phyloP scores from a whole-genome alignment of 1,140 invertebrate genomes.

The Leguminivora glycinivorella region DNA sequence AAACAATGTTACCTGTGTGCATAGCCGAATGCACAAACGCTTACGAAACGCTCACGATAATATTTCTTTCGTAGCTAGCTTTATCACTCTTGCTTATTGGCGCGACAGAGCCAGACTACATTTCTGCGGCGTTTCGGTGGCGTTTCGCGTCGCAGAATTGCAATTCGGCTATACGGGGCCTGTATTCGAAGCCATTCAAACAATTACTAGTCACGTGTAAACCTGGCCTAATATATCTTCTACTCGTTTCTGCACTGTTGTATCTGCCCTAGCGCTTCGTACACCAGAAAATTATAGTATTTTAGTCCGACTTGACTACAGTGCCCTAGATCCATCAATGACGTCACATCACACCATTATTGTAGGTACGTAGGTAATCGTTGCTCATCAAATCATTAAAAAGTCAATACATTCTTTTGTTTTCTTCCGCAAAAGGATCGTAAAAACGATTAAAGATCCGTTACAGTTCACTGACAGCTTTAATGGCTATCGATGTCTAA shows the following conservation, averaged over 20 bases:
- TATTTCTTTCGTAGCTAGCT: too few relatives aligned
- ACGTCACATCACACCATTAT: background rate
- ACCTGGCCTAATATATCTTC: background rate
- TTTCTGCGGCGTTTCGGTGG: too few relatives aligned
- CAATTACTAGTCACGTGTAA: background rate
- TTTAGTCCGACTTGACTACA: background rate
- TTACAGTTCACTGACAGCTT: slow-evolving; percentile 16
- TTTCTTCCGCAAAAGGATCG: background rate
- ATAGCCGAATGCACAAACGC: too few relatives aligned
- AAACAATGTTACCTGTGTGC: too few relatives aligned
- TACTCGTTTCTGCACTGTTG: background rate
- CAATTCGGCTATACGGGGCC: too few relatives aligned
- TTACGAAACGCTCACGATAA: too few relatives aligned
- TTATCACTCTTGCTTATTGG: too few relatives aligned
- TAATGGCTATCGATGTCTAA: background rate
- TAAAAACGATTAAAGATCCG: background rate
- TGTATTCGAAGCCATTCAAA: background rate
- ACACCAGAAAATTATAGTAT: background rate
- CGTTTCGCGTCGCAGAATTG: too few relatives aligned
- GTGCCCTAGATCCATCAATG: background rate
- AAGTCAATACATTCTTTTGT: background rate
- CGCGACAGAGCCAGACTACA: too few relatives aligned
- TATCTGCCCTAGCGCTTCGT: background rate
- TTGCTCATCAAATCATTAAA: background rate
- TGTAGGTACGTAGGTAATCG: background rate